Evolutionary conservation across 2,797 vertebrate genomes (phyloP), one percentile per base, ranked within the genome.

Genomic region (Lutjanus argentimaculatus): DNA sequence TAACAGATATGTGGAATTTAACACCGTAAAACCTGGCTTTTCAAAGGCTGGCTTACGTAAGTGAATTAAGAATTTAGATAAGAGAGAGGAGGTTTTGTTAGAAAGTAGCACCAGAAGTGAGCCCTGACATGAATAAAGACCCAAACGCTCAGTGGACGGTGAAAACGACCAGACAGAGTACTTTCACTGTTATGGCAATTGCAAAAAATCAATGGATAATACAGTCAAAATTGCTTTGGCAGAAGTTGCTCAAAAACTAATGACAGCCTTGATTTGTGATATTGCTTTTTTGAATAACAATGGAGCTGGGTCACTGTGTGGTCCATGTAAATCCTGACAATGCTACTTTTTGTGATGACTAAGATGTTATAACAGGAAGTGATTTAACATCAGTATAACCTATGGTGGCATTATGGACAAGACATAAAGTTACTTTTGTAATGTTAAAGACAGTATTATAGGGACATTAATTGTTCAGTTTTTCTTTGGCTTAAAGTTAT

Each of bases 51-150:
- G 7, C n/a, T 70, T 64, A 71, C 19, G 16, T 66, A 67, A 58
- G 59, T n/a, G 40, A 74, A 75, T 81, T 36, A 71, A 58, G 40
- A 46, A 42, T 62, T 72, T 69, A 62, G 40, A 52, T 30, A n/a
- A 55, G 57, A 58, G 45, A 46, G 64, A 21, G 25, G 63, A 55
- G 56, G 11, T 42, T 67, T 63, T 69, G 63, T 65, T 55, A 40
- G 8, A 63, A 67, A 75, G 81, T 25, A 72, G 65, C 21, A 51
- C 22, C 51, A 53, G 52, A 72, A 42, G 57, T 69, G 61, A 72
- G 63, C 59, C 25, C 22, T 59, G 25, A 57, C 8, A 46, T 40
- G 17, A 58, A 52, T n/a, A 8, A 21, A 70, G 16, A 67, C 4
- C 43, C 15, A 46, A 67, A 66, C 17, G 15, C 30, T 85, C 49